phyloP scores from a whole-genome alignment of 2,888 invertebrate genomes.

The Loripinus fragilis region DNA sequence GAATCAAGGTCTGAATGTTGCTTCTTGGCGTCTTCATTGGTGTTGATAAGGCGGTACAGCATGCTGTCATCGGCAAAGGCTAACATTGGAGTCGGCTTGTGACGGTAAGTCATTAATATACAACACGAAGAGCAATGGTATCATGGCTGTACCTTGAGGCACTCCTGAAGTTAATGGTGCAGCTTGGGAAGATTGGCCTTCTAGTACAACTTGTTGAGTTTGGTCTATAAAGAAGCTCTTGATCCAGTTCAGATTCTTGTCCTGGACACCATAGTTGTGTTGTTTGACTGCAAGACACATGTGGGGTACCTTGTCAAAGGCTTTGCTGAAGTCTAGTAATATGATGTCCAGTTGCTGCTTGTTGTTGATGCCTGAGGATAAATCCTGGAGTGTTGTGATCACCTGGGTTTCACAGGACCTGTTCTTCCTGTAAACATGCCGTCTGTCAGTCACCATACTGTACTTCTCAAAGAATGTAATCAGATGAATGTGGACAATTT shows the following conservation, averaged over 20 bases:
- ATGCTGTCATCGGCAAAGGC: neutral
- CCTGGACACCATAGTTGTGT: neutral
- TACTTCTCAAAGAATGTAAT: too few species aligned
- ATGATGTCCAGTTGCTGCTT: neutral
- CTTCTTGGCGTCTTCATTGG: neutral
- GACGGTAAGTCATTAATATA: neutral
- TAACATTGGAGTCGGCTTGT: neutral
- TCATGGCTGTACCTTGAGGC: neutral
- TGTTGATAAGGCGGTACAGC: neutral
- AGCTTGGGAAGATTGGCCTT: neutral
- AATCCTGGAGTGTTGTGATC: too few species aligned
- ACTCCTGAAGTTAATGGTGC: neutral
- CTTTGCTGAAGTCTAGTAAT: neutral
- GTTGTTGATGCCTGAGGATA: neutral
- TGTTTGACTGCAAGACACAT: neutral
- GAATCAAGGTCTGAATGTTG: neutral
- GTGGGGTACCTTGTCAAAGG: neutral
- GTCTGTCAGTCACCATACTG: too few species aligned
- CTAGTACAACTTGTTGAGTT: neutral
- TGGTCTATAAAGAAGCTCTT: neutral
- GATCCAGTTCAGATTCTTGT: neutral
- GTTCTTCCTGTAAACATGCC: too few species aligned
- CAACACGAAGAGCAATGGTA: neutral
- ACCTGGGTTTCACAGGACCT: too few species aligned
- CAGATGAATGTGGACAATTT: too few species aligned